Base-by-base conservation (phyloP, 2,888 invertebrate species). In the Hesperia comma region DNA sequence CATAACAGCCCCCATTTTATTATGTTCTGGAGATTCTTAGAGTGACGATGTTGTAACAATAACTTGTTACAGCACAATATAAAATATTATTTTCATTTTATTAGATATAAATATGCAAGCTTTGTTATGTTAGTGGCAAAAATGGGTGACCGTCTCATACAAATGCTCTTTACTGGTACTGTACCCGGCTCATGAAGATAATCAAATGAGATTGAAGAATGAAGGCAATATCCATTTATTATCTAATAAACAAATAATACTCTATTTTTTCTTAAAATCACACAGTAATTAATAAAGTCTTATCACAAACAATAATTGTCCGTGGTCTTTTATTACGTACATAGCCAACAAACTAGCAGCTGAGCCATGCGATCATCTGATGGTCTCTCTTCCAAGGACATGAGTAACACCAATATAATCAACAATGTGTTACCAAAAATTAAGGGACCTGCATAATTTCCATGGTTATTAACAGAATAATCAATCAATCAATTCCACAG, bases 11-110 rank as follows among this genome's bases (percentile, higher is more conserved):
- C 61, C 67, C 57, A 68, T 63, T 51, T 61, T 49, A 49, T 41
- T 67, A 71, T 67, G 69, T 57, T 68, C 51, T 14, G 70, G 76
- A 78, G 77, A 78, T 78, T 78, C 75, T 74, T 72, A 67, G 69
- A 68, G 70, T 75, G 73, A 75, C 61, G 74, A 69, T 74, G 68
- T 70, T 71, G 72, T 74, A 72, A 77, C 73, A 74, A 76, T 77
- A 75, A 43, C 19, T 19, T 66, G 46, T 60, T 54, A 69, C 74
- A 74, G 73, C 73, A 72, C 61, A 71, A 79, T 77, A 76, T 75
- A 74, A 79, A 75, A 73, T 74, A 77, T 78, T 72, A 75, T 76
- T 75, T 73, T 76, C 72, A 78, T 83, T 79, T 78, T 83, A 81
- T 81, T 78, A 77, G 51, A 26, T 51, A 51, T 58, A 32, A 58